Base-by-base conservation (phyloP, 2,797 vertebrate species). In the Eremophila alpestris region DNA sequence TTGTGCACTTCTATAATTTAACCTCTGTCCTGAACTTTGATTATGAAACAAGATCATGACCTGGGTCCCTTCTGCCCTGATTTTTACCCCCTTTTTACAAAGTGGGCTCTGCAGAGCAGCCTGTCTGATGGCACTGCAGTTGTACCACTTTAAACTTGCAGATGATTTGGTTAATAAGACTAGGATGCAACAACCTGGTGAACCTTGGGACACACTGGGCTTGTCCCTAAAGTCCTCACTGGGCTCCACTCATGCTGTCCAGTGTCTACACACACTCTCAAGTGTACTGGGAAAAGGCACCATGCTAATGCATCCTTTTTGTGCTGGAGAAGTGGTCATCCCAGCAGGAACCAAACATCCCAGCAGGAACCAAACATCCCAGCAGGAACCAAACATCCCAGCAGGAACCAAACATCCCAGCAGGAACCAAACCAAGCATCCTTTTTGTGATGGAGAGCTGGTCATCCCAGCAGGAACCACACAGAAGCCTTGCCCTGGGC, bases 301-400 rank as follows among this genome's bases (percentile, higher is more conserved):
- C 18, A 19, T 0, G 1, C 7, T 34, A 45, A 40, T 5, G 29
- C 15, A 21, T 30, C 22, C 1, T 2, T 11, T 10, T 29, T 8
- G 38, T n/a, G 41, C 32, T 6, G 36, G 19, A 73, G 29, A 71
- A 12, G 34, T 64, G 32, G 5, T 5, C 38, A 21, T 7, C 10
- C 34, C 1, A 41, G 59, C 40, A 80, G 52, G 43, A 64, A 29
- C 3, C 38, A 51, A n/a, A 32, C 38, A 64, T 38, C 36, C 36
- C 36, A 38, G 36, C 36, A 38, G 36, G 36, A 38, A 38, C 36
- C 36, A 38, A 38, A n/a, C 38, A 21, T 7, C 10, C 34, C 1
- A 41, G 59, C 40, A 80, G 52, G 43, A 64, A 29, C 3, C 38
- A 55, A 27, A 32, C 38, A 64, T 7, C 10, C 34, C 1, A 41